phyloP scores from a whole-genome alignment of 2,888 invertebrate genomes.

The Allophyes oxyacanthae region DNA sequence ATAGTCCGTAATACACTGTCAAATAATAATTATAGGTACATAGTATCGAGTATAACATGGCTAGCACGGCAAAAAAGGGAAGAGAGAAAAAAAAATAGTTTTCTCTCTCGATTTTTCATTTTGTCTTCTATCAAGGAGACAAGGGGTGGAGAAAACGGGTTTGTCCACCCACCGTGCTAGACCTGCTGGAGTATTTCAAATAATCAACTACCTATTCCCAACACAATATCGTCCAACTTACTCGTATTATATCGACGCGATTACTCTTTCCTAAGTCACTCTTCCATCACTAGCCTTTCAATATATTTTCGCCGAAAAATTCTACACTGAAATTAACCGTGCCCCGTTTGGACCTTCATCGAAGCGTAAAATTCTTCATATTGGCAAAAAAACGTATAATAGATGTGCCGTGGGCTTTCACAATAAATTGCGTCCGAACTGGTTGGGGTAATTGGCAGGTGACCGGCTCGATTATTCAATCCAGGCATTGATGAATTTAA shows the following conservation, averaged over 20 bases:
- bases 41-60: too few relatives aligned
- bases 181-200: background rate
- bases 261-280: slow-evolving; percentile 39
- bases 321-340: slow-evolving; percentile 58
- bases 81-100: too few relatives aligned
- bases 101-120: too few relatives aligned
- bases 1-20: too few relatives aligned
- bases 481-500: slow-evolving; percentile 72
- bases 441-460: slow-evolving; percentile 72
- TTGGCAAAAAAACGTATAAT: slow-evolving; percentile 68
- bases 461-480: slow-evolving; percentile 73
- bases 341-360: slow-evolving; percentile 45
- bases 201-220: slow-evolving; percentile 17
- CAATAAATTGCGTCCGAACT: slow-evolving; percentile 69
- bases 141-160: too few relatives aligned
- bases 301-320: slow-evolving; percentile 49
- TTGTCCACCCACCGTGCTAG: too few relatives aligned
- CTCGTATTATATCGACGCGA: slow-evolving; percentile 25
- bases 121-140: too few relatives aligned
- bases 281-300: slow-evolving; percentile 41
- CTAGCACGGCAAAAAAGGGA: too few relatives aligned
- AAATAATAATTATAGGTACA: too few relatives aligned
- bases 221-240: slow-evolving; percentile 6
- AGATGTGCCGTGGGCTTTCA: slow-evolving; percentile 63
- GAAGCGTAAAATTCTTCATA: slow-evolving; percentile 59